Conservation (phyloP, 64 coral and sea anemone genomes). For the Porites lutea region DNA sequence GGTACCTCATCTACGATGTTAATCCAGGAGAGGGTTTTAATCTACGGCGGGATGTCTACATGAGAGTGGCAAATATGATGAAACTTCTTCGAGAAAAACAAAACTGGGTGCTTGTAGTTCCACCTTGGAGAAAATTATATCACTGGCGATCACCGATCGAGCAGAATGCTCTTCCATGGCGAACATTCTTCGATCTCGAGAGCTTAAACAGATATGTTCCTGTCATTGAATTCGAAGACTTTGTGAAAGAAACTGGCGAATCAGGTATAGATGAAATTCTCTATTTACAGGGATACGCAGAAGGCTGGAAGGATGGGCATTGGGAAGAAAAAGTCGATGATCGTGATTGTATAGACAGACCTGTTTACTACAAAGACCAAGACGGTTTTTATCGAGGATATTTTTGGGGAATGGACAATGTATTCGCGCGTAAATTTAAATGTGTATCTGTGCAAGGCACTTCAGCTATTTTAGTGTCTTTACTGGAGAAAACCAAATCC, state of each 20-base stretch:
- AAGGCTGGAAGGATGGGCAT: conserved; percentile 95
- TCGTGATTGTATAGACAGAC: conserved; percentile 85
- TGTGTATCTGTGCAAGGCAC: conserved; percentile 94
- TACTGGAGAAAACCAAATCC: conserved; percentile 72
- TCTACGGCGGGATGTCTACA: conserved; percentile 92
- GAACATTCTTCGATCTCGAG: conserved; percentile 93
- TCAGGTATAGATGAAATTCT: conserved; percentile 88
- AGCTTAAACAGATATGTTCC: conserved; percentile 94
- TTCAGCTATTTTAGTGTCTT: conserved; percentile 63
- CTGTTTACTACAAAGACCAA: conserved; percentile 76
- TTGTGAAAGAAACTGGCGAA: conserved; percentile 86
- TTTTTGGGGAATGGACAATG: conserved; percentile 87
- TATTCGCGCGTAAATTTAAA: conserved; percentile 92
- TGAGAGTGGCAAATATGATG: conserved; percentile 93
- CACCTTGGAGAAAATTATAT: conserved; percentile 94
- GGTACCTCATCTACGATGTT: conserved; percentile 96
- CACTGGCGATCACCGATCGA: conserved; percentile 92
- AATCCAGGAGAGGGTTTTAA: conserved; percentile 99
- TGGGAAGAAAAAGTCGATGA: conserved; percentile 99
- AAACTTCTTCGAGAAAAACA: conserved; percentile 81
- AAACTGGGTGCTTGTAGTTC: conserved; percentile 95
- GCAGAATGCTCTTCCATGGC: conserved; percentile 93
- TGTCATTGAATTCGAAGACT: conserved; percentile 97
- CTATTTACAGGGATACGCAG: conserved; percentile 94
- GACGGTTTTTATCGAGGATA: conserved; percentile 82